Percentiles rank a stretch among this genome's conserved stretches.
phyloP scores from a whole-genome alignment of 2,888 invertebrate species.

The Abscondita cerata region DNA sequence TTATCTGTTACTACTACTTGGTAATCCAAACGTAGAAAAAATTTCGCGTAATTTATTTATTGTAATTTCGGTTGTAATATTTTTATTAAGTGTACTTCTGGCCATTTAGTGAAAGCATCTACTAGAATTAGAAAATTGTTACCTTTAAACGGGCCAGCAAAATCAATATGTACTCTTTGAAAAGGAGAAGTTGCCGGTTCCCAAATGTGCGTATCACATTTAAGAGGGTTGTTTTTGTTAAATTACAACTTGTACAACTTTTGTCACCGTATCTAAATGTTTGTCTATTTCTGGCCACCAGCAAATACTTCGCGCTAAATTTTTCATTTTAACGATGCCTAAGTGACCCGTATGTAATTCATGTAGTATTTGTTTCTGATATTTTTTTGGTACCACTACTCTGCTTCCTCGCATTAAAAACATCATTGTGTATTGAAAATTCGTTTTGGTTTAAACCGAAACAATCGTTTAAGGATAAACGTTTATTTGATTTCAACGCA shows the following conservation, averaged over 20 bases:
- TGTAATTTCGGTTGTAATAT: slow-evolving; percentile 3
- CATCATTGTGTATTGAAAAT: slow-evolving; percentile 2
- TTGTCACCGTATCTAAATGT: slow-evolving; percentile 8
- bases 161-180: not conserved
- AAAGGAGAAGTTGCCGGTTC: too few relatives aligned
- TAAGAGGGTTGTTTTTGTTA: too few relatives aligned
- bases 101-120: slow-evolving; percentile 3
- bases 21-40: slow-evolving; percentile 8
- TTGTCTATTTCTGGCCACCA: slow-evolving; percentile 7
- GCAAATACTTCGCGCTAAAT: slow-evolving; percentile 4
- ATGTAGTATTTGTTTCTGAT: slow-evolving; percentile 3
- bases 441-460: not conserved
- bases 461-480: not conserved
- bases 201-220: too few relatives aligned
- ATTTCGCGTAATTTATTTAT: slow-evolving; percentile 5
- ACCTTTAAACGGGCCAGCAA: too few relatives aligned
- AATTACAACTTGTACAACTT: slow-evolving; percentile 4
- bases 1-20: not conserved
- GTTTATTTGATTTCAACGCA: slow-evolving; percentile 1
- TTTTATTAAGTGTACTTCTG: slow-evolving; percentile 8
- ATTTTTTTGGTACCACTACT: not conserved
- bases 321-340: slow-evolving; percentile 4
- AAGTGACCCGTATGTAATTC: slow-evolving; percentile 1
- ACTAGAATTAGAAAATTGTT: too few relatives aligned
- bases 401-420: slow-evolving; percentile 3